Conservation (phyloP, 2,797 vertebrate species). For the Oreochromis grahami region DNA sequence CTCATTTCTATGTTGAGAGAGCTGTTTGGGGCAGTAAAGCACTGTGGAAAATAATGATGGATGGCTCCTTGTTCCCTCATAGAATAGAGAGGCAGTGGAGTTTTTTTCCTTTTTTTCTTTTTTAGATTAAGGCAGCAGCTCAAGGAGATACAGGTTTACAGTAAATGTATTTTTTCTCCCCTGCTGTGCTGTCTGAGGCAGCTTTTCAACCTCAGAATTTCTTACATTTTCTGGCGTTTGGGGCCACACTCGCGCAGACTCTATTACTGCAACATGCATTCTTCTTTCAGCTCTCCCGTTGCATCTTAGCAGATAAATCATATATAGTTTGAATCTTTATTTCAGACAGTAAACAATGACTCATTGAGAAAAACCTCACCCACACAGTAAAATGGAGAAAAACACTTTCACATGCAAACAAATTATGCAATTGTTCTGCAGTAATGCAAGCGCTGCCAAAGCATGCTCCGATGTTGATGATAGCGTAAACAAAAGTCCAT, state of each 20-base stretch:
- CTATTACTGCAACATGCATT: not conserved
- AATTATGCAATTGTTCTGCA: slow-evolving; percentile 52
- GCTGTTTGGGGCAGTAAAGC: slow-evolving; percentile 53
- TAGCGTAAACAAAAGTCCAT: slow-evolving; percentile 69
- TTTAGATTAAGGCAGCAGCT: slow-evolving; percentile 44
- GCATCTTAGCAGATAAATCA: slow-evolving; percentile 6
- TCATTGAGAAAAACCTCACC: slow-evolving; percentile 25
- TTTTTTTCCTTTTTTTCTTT: slow-evolving; percentile 8
- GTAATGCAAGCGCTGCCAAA: slow-evolving; percentile 54
- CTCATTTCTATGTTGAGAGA: slow-evolving; percentile 54
- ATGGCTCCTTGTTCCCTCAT: slow-evolving; percentile 55
- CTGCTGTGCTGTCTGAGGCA: slow-evolving; percentile 13
- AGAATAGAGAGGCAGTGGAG: slow-evolving; percentile 43
- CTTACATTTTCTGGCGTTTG: not conserved
- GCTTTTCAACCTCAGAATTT: slow-evolving; percentile 29
- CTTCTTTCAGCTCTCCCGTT: not conserved
- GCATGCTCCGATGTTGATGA: slow-evolving; percentile 63
- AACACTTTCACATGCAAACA: slow-evolving; percentile 61
- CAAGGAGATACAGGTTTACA: slow-evolving; percentile 45
- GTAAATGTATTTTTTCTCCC: slow-evolving; percentile 27
- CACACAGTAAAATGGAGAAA: slow-evolving; percentile 29
- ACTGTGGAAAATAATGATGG: slow-evolving; percentile 63
- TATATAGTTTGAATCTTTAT: slow-evolving; percentile 24
- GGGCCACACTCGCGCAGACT: not conserved
- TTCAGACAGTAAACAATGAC: slow-evolving; percentile 58